A percentile compares a stretch with the other conserved stretches of the same genome.
Conservation (phyloP, 2,888 invertebrate species). For the Cloeon dipterum region DNA sequence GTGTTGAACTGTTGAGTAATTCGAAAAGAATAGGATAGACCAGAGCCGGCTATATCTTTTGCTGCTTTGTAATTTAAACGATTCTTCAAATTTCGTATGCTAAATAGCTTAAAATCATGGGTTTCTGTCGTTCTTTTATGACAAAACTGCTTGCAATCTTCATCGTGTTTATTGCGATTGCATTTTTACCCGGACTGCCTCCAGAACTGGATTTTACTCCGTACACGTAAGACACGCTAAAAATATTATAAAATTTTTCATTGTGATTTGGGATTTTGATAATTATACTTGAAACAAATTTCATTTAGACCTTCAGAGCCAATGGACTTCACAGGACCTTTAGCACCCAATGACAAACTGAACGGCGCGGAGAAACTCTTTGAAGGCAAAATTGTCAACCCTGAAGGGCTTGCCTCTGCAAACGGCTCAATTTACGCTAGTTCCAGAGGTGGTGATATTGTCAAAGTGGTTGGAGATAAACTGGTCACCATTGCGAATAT, state of each 20-base stretch:
- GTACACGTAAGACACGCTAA: constrained; percentile 43
- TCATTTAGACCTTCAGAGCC: too few relatives aligned
- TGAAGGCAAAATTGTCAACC: constrained; percentile 44
- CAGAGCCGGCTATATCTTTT: too few relatives aligned
- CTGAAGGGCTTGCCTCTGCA: constrained; percentile 53
- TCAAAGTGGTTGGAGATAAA: constrained; percentile 44
- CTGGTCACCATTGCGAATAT: constrained; percentile 53
- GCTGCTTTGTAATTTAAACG: too few relatives aligned
- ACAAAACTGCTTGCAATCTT: background rate
- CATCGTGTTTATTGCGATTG: constrained; percentile 19
- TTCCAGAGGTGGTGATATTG: constrained; percentile 53
- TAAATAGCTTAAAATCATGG: too few relatives aligned
- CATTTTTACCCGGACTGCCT: constrained; percentile 49
- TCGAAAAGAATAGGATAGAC: too few relatives aligned
- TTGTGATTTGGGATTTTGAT: too few relatives aligned
- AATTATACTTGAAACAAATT: too few relatives aligned
- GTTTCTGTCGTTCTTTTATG: background rate
- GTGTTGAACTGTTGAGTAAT: too few relatives aligned
- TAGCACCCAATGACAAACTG: constrained; percentile 36
- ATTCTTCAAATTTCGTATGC: too few relatives aligned
- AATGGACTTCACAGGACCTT: constrained; percentile 26
- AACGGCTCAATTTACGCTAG: constrained; percentile 62
- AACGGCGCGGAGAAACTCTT: constrained; percentile 45
- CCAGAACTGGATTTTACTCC: constrained; percentile 43
- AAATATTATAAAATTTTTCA: too few relatives aligned